Conservation (phyloP, 2,113 vertebrate species). For the Gymnarchus niloticus region DNA sequence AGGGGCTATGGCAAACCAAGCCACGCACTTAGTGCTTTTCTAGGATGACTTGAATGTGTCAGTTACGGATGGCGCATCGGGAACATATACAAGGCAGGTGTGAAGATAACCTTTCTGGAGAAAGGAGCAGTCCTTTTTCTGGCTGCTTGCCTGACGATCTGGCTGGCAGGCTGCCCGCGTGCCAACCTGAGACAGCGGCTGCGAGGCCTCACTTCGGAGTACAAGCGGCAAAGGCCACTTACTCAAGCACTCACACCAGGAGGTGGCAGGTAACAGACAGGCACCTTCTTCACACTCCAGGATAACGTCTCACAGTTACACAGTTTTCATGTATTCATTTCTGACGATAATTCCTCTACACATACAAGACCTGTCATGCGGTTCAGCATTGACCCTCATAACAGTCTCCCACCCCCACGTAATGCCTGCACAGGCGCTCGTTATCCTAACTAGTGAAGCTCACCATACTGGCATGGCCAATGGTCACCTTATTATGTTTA, state of each 20-base stretch:
- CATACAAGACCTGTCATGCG: background rate
- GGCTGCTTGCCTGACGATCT: background rate
- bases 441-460: constrained; percentile 24
- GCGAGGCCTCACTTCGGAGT: background rate
- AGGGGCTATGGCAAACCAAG: background rate
- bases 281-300: background rate
- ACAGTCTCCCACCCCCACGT: constrained; percentile 11
- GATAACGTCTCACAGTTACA: background rate
- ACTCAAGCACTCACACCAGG: too few relatives aligned
- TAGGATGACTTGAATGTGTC: background rate
- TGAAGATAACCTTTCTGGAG: background rate
- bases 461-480: background rate
- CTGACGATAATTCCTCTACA: background rate
- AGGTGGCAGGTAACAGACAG: background rate
- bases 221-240: too few relatives aligned
- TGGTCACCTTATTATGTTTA: background rate
- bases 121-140: background rate
- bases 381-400: too few relatives aligned
- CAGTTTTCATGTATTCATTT: background rate
- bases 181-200: too few relatives aligned
- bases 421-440: background rate
- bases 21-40: background rate
- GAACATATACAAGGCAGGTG: background rate
- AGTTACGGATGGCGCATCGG: background rate
- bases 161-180: background rate